phyloP scores from a whole-genome alignment of 2,888 invertebrate genomes.

The Sylvicola cinctus region DNA sequence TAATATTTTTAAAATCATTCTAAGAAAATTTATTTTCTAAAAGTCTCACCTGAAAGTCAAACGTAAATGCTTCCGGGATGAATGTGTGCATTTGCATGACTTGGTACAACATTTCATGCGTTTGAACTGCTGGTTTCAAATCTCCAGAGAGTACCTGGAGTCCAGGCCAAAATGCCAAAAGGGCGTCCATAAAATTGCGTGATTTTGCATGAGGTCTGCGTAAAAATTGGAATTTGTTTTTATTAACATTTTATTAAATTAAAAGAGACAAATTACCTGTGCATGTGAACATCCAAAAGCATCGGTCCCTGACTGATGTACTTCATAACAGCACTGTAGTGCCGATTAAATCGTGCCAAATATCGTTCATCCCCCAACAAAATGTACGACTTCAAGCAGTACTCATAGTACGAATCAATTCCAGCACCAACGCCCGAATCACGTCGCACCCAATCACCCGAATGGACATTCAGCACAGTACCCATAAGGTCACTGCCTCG shows the following conservation, averaged over 20 bases:
- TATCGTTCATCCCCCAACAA: conserved; percentile 86
- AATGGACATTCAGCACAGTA: conserved; percentile 91
- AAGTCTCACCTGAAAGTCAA: conserved; percentile 61
- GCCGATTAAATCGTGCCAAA: conserved; percentile 80
- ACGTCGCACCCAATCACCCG: conserved; percentile 91
- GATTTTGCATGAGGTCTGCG: conserved; percentile 78
- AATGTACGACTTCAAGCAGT: conserved; percentile 93
- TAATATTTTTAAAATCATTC: conserved; percentile 14
- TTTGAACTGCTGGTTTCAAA: conserved; percentile 92
- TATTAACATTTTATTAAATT: no score
- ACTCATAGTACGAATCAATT: conserved; percentile 97
- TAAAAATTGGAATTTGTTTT: not conserved
- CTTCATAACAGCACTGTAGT: conserved; percentile 92
- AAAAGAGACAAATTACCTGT: no score
- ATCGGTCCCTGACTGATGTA: conserved; percentile 91
- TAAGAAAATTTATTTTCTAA: conserved; percentile 3
- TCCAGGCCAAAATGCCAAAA: conserved; percentile 97
- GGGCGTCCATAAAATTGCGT: conserved; percentile 90
- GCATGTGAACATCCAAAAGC: conserved; percentile 91
- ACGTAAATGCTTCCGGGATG: conserved; percentile 96
- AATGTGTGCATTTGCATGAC: conserved; percentile 96
- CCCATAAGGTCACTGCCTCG: conserved; percentile 83
- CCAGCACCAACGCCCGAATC: conserved; percentile 98
- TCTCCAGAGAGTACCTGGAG: conserved; percentile 80
- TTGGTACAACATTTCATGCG: conserved; percentile 96